A percentile compares a stretch with the other conserved stretches of the same genome.
phyloP scores from a whole-genome alignment of 2,888 invertebrate genomes.

The Mystacides longicornis region DNA sequence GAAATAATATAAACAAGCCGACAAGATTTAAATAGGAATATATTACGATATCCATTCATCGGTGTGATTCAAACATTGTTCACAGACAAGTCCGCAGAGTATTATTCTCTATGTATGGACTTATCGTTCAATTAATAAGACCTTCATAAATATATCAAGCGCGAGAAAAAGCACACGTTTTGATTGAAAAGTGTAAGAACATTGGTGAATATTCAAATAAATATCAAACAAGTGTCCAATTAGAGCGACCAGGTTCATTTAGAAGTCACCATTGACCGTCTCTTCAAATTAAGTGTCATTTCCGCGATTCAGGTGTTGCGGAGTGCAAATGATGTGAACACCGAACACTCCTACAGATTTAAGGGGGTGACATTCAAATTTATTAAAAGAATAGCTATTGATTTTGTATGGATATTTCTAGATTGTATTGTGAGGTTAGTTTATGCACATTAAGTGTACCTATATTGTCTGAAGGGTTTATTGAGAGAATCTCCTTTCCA shows the following conservation, averaged over 20 bases:
- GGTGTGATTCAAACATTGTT: too few species aligned
- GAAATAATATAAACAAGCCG: too few species aligned
- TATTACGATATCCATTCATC: neutral
- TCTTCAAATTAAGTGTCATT: too few species aligned
- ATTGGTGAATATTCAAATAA: constrained; percentile 1
- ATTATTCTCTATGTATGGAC: neutral
- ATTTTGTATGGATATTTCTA: too few species aligned
- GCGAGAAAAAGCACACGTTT: neutral
- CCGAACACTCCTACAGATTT: too few species aligned
- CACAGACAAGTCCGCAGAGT: too few species aligned
- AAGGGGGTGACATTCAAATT: too few species aligned
- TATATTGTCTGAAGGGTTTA: neutral
- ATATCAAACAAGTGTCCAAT: constrained; percentile 1
- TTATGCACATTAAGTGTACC: neutral
- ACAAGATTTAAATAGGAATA: neutral
- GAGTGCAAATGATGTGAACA: too few species aligned
- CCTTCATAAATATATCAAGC: neutral
- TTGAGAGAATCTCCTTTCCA: neutral
- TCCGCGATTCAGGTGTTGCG: too few species aligned
- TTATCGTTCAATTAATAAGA: neutral
- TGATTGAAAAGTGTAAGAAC: neutral
- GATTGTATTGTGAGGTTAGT: too few species aligned
- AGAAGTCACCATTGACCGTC: neutral
- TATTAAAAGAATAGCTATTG: too few species aligned
- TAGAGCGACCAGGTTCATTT: neutral